Base-by-base conservation (phyloP, 1,140 invertebrate genomes). In the Hypsibius dujardini region DNA sequence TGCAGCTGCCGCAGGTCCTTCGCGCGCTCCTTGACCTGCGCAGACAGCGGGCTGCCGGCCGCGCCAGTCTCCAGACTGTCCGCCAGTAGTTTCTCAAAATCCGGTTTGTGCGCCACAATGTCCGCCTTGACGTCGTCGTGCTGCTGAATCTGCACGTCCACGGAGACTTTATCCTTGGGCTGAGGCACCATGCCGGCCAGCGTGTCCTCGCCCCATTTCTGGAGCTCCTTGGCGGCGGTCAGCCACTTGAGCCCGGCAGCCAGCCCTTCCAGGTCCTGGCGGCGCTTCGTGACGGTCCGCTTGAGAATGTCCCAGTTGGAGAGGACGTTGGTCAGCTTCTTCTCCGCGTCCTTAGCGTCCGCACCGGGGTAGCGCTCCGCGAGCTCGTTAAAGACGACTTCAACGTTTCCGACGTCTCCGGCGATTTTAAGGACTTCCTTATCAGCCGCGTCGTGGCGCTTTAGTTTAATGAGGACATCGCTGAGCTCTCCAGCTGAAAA, bases 371-470 rank as follows among this genome's bases (percentile, higher is more conserved):
- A 98, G 3, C 75, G 74, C 28, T 76, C 73, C 72, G 79, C 77
- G 60, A 80, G 74, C 28, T 77, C 74, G 0, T 70, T 72, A 0
- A 77, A 77, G 74, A 79, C 79, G 70, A 79, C 78, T n/a, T 56
- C n/a, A n/a, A 56, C 7, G 7, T 56, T 7, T 7, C n/a, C 50
- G 50, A 56, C n/a, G n/a, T 56, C 50, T 0, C 90, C 91, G 78
- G 96, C 92, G 1, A 97, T 80, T 0, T 91, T 92, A 1, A 94
- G 86, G 14, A 97, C 79, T 80, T 98, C 94, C 79, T 94, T 95
- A 79, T 96, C 92, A 76, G 95, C 92, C 1, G 88, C 88, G 81
- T 96, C 92, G 78, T 96, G 93, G 75, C 89, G 87, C 73, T 91
- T 82, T 2, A 92, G 84, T 70, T 93, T 80, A 0, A 86, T 86